phyloP scores from a whole-genome alignment of 2,888 invertebrate species.

The Alsophila aescularia region DNA sequence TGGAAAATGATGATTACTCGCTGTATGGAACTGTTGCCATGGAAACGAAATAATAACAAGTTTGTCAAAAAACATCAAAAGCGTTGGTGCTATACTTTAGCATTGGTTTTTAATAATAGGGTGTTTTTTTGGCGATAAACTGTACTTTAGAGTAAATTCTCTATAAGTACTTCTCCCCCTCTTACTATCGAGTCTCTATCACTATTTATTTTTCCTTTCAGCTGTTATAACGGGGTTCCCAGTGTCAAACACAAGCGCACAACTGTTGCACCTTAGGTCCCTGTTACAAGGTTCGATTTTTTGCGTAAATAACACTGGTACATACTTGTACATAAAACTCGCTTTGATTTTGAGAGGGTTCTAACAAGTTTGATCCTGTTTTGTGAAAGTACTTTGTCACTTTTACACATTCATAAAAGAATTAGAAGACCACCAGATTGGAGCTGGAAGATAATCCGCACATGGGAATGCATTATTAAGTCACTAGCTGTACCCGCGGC shows the following conservation, averaged over 20 bases:
- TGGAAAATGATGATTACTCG: too few relatives aligned
- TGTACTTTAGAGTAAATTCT: too few relatives aligned
- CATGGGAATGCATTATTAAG: background rate
- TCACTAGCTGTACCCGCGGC: too few relatives aligned
- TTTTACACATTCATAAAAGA: too few relatives aligned
- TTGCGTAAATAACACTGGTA: background rate
- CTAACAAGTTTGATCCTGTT: background rate
- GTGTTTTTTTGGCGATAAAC: too few relatives aligned
- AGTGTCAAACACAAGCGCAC: constrained; percentile 70
- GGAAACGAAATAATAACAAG: too few relatives aligned
- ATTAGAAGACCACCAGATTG: too few relatives aligned
- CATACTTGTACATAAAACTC: constrained; percentile 11
- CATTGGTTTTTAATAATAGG: too few relatives aligned
- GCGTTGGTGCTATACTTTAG: too few relatives aligned
- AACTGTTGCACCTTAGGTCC: constrained; percentile 74
- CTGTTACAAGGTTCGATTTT: constrained; percentile 76
- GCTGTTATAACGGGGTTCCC: constrained; percentile 73
- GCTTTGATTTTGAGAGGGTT: background rate
- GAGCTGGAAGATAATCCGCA: background rate
- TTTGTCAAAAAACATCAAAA: too few relatives aligned
- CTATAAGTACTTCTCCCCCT: too few relatives aligned
- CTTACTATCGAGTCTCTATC: background rate
- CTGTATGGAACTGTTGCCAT: too few relatives aligned
- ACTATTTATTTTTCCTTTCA: constrained; percentile 51
- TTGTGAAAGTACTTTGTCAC: background rate